These are phyloP conservation scores for Dryocosmus kuriphilus DNA, from an alignment of 2,888 invertebrate genomes.

Conservation along the genomic window DNA sequence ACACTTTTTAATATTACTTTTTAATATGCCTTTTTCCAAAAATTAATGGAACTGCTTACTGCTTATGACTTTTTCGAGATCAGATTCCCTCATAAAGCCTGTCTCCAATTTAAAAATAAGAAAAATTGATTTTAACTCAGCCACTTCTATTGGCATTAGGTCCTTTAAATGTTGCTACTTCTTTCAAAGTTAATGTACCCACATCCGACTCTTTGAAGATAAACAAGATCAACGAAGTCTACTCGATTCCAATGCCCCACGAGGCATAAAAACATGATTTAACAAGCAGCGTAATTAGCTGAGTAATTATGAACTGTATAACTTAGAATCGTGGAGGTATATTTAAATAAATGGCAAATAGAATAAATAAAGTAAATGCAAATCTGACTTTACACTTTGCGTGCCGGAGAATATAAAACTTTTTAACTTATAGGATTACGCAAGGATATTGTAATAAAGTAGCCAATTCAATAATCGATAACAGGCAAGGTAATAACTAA, in stretches of 20 bases:
- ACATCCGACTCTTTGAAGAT: background rate
- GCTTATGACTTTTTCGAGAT: no score
- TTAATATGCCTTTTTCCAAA: no score
- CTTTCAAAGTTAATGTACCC: no score
- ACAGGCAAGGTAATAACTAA: constrained; percentile 14
- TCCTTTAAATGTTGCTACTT: no score
- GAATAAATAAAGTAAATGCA: constrained; percentile 13
- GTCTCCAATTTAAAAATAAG: no score
- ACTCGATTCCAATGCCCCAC: background rate
- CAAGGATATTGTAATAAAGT: constrained; percentile 15
- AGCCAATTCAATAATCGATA: constrained; percentile 33
- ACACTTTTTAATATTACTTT: no score
- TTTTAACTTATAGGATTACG: constrained; percentile 11
- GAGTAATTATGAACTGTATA: constrained; percentile 8
- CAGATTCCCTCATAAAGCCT: no score
- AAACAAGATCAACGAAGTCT: background rate
- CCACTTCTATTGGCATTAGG: no score
- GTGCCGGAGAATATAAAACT: constrained; percentile 7
- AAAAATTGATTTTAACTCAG: no score
- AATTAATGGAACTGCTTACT: no score
- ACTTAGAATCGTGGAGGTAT: background rate
- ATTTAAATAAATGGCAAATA: constrained; percentile 10
- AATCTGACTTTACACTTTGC: constrained; percentile 18
- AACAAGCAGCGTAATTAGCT: constrained; percentile 32
- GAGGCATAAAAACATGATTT: background rate